Evolutionary conservation across 1,140 invertebrate species (phyloP), one percentile per base, ranked within the genome.

Genomic region (Drosophila orosa): DNA sequence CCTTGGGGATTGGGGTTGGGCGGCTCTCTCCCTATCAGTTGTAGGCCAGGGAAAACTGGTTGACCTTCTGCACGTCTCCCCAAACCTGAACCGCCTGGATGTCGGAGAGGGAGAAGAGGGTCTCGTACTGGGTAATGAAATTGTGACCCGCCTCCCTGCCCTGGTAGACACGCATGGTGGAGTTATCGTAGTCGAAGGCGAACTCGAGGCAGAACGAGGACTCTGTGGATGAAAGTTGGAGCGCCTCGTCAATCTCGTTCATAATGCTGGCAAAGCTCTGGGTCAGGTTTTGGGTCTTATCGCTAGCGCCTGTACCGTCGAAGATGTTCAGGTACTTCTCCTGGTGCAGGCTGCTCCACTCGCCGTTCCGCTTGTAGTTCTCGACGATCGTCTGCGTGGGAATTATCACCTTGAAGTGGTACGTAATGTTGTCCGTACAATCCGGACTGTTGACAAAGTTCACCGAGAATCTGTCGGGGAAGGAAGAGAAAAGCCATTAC

Each of bases 11-110:
- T 5, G 55, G 60, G 9, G 19, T 47, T 24, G 31, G 13, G 17
- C n/a, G 24, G 9, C 27, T 44, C 19, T 22, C 54, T 56, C 52
- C 45, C 60, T 44, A 55, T 85, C 69, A 89, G 67, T 87, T 76
- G 40, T 87, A 87, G 57, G 15, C 31, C 45, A 91, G 66, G 42
- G 75, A 61, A 65, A 91, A 71, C 25, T 78, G 65, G 8, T 69
- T 78, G 24, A 91, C 68, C 68, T 91, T 91, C 57, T 81, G 50
- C 15, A 91, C 89, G 76, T 91, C 90, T 22, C 89, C 91, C 89
- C 91, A 91, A 31, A 91, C 80, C 65, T 91, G 91, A 13, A 91
- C 33, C 29, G 85, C 75, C 54, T 89, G 65, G 58, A 87, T 87
- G 10, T 77, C 76, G 13, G 84, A 42, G 2, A 89, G 67, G 39